Base-by-base conservation (phyloP, 2,797 vertebrate species). In the Bradypodion ventrale region DNA sequence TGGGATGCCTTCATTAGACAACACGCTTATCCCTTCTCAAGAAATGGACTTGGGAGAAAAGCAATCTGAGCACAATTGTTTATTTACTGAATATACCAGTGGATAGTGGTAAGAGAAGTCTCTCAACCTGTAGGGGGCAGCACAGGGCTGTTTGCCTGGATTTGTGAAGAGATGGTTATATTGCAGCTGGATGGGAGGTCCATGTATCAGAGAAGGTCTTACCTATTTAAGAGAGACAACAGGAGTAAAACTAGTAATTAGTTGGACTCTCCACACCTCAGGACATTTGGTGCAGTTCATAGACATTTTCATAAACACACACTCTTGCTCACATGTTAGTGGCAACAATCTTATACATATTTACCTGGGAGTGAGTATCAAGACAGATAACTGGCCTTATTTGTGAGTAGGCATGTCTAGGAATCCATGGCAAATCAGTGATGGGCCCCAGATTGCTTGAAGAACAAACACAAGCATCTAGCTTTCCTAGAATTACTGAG, bases 41-140 rank as follows among this genome's bases (percentile, higher is more conserved):
- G 32, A 52, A 66, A 80, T 7, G 6, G 59, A 70, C 69, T 29
- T 37, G 1, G 40, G n/a, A 86, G 9, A 66, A 29, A 19, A 21
- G 3, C 8, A 5, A 74, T 13, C 2, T 62, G 44, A 56, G 35
- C 7, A 29, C 29, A 27, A 75, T 32, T 32, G 35, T 87, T 87
- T 87, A 87, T 83, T 83, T 52, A 52, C n/a, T n/a, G n/a, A n/a
- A n/a, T 62, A 62, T 13, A 44, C 37, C 74, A 78, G 60, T 75
- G 7, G 37, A 7, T 3, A 5, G 40, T 13, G 9, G 42, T 2
- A 40, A 13, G 16, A 52, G 42, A 63, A 59, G 8, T 27, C 21
- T n/a, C 4, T 19, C 13, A 63, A 44, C 15, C 37, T 15, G 13
- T 37, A 35, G 40, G 21, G 70, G 42, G 77, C 44, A 40, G 42